These are phyloP conservation scores for Spodoptera frugiperda DNA, from an alignment of 1,140 invertebrate genomes.

Conservation along the genomic window DNA sequence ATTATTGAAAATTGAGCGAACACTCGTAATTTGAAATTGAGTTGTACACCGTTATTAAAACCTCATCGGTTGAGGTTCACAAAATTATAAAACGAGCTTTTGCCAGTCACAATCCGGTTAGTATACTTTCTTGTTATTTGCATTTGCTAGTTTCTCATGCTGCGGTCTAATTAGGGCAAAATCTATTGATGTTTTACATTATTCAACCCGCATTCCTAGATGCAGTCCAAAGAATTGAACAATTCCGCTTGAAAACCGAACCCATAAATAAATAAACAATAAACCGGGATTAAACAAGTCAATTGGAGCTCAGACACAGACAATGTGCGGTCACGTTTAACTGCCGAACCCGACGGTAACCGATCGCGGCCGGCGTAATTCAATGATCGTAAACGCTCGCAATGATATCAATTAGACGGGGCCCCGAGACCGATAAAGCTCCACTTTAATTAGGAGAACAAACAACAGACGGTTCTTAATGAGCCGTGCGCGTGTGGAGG, in stretches of 20 bases:
- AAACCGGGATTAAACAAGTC: conserved; percentile 81
- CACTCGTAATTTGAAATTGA: conserved; percentile 51
- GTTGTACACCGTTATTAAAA: conserved; percentile 46
- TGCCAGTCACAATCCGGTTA: not conserved
- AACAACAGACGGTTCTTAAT: conserved; percentile 83
- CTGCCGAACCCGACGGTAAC: conserved; percentile 71
- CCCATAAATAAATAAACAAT: conserved; percentile 83
- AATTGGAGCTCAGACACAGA: conserved; percentile 71
- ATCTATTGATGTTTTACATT: not conserved
- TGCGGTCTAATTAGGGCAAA: not conserved
- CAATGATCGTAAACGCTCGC: conserved; percentile 82
- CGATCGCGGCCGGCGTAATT: conserved; percentile 76
- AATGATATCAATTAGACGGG: conserved; percentile 84
- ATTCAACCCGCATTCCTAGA: not conserved
- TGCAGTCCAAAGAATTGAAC: not conserved
- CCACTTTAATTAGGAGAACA: conserved; percentile 84
- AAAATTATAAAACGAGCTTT: conserved; percentile 24
- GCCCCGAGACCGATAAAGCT: conserved; percentile 78
- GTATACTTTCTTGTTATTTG: conserved; percentile 9
- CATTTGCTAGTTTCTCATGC: not conserved
- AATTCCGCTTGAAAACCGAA: conserved; percentile 47
- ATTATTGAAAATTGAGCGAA: conserved; percentile 61
- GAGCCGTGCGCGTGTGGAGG: conserved; percentile 77
- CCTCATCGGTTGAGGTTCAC: conserved; percentile 10
- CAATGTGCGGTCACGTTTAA: conserved; percentile 81